Evolutionary conservation across 1,140 invertebrate genomes (phyloP).

Genomic region (Geopemphigus sp.): DNA sequence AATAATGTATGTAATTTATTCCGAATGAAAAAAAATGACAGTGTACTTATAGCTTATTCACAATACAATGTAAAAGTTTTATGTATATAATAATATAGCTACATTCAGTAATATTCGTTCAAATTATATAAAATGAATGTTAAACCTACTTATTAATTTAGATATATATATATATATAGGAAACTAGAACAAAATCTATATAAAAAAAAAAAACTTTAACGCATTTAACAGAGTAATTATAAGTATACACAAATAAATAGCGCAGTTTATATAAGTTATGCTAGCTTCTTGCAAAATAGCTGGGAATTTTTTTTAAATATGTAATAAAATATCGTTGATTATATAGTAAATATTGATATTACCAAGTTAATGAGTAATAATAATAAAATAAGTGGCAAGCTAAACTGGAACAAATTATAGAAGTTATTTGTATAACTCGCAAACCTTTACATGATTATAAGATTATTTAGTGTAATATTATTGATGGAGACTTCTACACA

Average conservation of each 20-base stretch:
- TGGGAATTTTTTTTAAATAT: neutral
- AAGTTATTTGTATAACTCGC: conserved; percentile 21
- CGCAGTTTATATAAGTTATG: conserved; percentile 33
- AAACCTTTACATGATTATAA: conserved; percentile 36
- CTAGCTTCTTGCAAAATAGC: conserved; percentile 30
- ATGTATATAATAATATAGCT: conserved; percentile 29
- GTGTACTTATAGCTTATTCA: conserved; percentile 6
- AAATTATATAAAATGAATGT: conserved; percentile 43
- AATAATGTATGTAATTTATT: conserved; percentile 24
- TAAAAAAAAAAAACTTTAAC: conserved; percentile 32
- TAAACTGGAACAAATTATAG: conserved; percentile 17
- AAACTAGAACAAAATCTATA: conserved; percentile 47
- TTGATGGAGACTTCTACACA: conserved; percentile 40
- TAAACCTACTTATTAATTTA: conserved; percentile 26
- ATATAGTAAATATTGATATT: too few relatives aligned
- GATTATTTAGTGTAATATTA: conserved; percentile 34
- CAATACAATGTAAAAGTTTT: neutral
- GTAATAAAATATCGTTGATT: neutral
- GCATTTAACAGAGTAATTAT: conserved; percentile 42
- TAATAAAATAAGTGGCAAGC: conserved; percentile 36
- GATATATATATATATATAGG: conserved; percentile 31
- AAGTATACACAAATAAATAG: conserved; percentile 43
- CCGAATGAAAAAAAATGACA: conserved; percentile 18
- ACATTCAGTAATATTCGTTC: conserved; percentile 29
- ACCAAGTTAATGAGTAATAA: conserved; percentile 4